These are phyloP conservation scores for Botia kubotai DNA, from an alignment of 2,797 vertebrate genomes.

Conservation along the genomic window DNA sequence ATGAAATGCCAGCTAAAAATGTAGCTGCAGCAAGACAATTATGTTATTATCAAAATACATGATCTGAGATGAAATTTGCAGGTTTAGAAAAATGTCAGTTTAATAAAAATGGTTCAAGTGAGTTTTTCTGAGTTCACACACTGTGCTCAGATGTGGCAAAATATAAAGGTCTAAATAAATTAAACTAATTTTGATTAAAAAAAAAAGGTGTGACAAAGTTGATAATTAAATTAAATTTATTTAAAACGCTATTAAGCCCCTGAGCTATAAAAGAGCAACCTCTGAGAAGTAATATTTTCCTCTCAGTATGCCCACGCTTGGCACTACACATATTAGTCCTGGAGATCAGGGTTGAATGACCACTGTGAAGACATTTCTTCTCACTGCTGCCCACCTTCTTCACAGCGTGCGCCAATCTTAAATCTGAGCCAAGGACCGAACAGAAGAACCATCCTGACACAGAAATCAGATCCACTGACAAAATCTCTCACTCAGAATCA, in stretches of 20 bases:
- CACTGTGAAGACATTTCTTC: constrained; percentile 34
- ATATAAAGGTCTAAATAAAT: background rate
- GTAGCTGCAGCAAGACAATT: background rate
- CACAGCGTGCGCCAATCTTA: constrained; percentile 10
- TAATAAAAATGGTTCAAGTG: too few species aligned
- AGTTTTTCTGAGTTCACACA: too few species aligned
- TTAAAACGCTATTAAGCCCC: background rate
- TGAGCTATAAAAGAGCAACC: constrained; percentile 34
- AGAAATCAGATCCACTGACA: constrained; percentile 28
- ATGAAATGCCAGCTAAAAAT: background rate
- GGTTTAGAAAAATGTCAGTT: too few species aligned
- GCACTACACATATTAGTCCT: constrained; percentile 12
- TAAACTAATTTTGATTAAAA: too few species aligned
- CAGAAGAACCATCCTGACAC: constrained; percentile 39
- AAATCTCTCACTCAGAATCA: constrained; percentile 15
- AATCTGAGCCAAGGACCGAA: constrained; percentile 30
- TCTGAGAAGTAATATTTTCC: constrained; percentile 16
- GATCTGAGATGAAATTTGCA: too few species aligned
- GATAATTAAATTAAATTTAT: constrained; percentile 28
- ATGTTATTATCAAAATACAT: too few species aligned
- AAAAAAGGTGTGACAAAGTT: background rate
- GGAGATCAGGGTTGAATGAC: constrained; percentile 22
- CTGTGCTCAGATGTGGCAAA: background rate
- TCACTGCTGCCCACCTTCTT: constrained; percentile 30
- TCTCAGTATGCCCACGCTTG: constrained; percentile 25